These are phyloP conservation scores for Drosophila equinoxialis DNA, from an alignment of 1,140 invertebrate species.

Conservation along the genomic window DNA sequence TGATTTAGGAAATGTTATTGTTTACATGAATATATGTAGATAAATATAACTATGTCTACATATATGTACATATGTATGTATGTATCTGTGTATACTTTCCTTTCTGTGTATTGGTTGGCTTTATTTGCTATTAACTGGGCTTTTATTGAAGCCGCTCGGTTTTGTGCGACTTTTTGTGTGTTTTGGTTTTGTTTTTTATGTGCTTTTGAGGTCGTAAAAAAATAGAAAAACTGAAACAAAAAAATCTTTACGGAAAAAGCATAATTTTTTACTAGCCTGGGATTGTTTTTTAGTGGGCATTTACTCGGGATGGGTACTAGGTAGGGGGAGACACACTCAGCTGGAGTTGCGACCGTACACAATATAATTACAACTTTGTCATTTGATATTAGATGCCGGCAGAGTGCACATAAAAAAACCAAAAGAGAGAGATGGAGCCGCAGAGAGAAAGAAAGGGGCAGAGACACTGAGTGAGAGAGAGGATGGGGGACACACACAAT, in stretches of 20 bases:
- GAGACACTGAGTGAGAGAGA: no score
- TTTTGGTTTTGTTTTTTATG: slow-evolving; percentile 42
- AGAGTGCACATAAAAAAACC: slow-evolving; percentile 54
- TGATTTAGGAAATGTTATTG: slow-evolving; percentile 36
- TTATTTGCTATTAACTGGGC: slow-evolving; percentile 77
- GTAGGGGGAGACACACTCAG: slow-evolving; percentile 21
- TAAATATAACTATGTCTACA: no score
- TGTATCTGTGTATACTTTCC: neutral
- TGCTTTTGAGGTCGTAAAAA: slow-evolving; percentile 64
- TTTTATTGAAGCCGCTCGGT: slow-evolving; percentile 65
- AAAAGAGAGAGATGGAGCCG: neutral
- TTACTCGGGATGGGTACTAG: neutral
- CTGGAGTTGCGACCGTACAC: slow-evolving; percentile 43
- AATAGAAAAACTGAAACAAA: slow-evolving; percentile 35
- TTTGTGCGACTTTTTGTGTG: slow-evolving; percentile 22
- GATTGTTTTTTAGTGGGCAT: slow-evolving; percentile 5
- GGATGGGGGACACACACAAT: neutral
- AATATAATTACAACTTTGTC: slow-evolving; percentile 78
- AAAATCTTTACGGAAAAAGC: slow-evolving; percentile 62
- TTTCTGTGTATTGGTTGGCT: slow-evolving; percentile 43
- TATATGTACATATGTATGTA: no score
- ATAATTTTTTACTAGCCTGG: slow-evolving; percentile 59
- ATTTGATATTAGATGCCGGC: slow-evolving; percentile 73
- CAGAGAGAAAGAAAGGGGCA: neutral
- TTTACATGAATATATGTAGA: slow-evolving; percentile 27